These are phyloP conservation scores for Neomorphus geoffroyi DNA, from an alignment of 2,797 vertebrate species.

Conservation along the genomic window DNA sequence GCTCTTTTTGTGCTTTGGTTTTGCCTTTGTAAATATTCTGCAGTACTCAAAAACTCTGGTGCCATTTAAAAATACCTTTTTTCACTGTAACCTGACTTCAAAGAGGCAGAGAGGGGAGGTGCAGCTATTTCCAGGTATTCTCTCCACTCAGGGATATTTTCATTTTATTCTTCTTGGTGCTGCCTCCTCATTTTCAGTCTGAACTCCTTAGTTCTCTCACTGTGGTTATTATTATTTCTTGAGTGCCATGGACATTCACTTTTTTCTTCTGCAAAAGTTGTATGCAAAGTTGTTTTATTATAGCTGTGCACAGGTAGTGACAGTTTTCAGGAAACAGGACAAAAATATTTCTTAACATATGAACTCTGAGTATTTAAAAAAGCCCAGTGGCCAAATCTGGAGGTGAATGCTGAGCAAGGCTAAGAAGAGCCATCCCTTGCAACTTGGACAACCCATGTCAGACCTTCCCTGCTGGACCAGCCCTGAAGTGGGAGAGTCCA, in stretches of 20 bases:
- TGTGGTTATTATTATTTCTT: not conserved
- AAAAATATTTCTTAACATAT: not conserved
- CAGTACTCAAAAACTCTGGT: not conserved
- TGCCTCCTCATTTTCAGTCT: not conserved
- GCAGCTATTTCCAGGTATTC: slow-evolving; percentile 26
- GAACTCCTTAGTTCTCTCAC: not conserved
- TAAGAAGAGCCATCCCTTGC: not conserved
- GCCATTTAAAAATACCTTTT: slow-evolving; percentile 19
- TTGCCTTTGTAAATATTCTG: slow-evolving; percentile 3
- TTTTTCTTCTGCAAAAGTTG: not conserved
- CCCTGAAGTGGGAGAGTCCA: not conserved
- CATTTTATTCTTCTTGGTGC: not conserved
- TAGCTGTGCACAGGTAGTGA: not conserved
- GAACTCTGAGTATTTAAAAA: not conserved
- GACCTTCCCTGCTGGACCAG: rapidly evolving
- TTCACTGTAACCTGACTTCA: not conserved
- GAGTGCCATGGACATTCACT: not conserved
- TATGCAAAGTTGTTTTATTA: not conserved
- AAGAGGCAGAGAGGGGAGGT: not conserved
- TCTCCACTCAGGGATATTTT: slow-evolving; percentile 4
- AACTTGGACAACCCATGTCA: not conserved
- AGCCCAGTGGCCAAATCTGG: not conserved
- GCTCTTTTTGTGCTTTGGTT: slow-evolving; percentile 19
- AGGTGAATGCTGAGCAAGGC: not conserved
- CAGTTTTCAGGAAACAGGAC: not conserved